Evolutionary conservation across 1,140 invertebrate genomes (phyloP).

Genomic region (Plodia interpunctella): DNA sequence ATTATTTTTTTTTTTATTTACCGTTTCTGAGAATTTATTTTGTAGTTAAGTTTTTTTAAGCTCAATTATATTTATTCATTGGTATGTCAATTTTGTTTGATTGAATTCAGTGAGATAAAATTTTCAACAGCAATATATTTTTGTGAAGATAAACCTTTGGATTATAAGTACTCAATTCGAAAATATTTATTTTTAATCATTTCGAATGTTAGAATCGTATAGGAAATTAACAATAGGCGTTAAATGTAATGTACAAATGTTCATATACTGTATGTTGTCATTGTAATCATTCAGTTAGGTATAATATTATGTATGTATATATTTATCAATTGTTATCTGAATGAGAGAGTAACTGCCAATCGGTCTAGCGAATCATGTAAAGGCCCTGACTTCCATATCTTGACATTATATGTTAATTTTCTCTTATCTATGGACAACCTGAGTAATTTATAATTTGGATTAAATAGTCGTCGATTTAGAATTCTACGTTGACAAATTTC

Average conservation of each 20-base stretch:
- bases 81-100: background rate
- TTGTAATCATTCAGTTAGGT: no score
- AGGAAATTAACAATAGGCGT: background rate
- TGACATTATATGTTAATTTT: no score
- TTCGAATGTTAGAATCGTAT: background rate
- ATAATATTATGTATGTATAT: no score
- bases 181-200: background rate
- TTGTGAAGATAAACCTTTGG: background rate
- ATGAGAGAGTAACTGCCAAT: no score
- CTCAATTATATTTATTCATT: background rate
- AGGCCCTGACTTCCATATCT: no score
- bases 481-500: no score
- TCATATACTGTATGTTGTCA: no score
- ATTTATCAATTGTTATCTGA: no score
- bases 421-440: no score
- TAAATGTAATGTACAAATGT: background rate
- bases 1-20: background rate
- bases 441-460: no score
- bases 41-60: background rate
- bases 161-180: background rate
- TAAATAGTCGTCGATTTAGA: no score
- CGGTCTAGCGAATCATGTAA: no score
- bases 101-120: background rate
- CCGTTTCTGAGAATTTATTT: background rate
- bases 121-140: background rate